Conservation (phyloP, 2,888 invertebrate species). For the Tetragonisca angustula region DNA sequence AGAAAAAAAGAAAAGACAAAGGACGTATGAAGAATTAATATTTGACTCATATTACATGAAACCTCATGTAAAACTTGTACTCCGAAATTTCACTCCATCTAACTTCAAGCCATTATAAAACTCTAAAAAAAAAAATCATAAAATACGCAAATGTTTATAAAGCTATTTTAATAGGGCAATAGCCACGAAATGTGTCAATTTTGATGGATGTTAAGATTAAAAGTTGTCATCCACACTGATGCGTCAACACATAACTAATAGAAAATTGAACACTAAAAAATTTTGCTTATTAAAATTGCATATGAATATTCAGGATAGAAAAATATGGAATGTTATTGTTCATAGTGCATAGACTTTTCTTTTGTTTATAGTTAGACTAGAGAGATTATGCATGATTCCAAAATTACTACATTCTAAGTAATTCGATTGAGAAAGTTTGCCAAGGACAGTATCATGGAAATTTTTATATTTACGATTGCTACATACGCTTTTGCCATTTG, state of each 20-base stretch:
- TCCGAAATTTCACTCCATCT: conserved; percentile 41
- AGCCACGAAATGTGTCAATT: conserved; percentile 66
- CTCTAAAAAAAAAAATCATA: conserved; percentile 20
- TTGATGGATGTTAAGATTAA: conserved; percentile 53
- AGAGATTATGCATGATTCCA: conserved; percentile 51
- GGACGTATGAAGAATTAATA: conserved; percentile 23
- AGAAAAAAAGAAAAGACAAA: conserved; percentile 10
- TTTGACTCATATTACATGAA: conserved; percentile 31
- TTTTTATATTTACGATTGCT: conserved; percentile 55
- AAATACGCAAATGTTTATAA: conserved; percentile 47
- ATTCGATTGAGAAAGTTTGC: conserved; percentile 49
- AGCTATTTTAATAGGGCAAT: conserved; percentile 66
- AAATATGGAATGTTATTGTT: conserved; percentile 40
- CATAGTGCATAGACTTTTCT: conserved; percentile 53
- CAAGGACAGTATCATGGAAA: conserved; percentile 54
- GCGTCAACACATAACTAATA: conserved; percentile 29
- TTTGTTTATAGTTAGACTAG: conserved; percentile 55
- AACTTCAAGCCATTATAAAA: conserved; percentile 21
- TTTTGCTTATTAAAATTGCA: conserved; percentile 42
- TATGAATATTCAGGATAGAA: conserved; percentile 49
- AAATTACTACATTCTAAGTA: conserved; percentile 39
- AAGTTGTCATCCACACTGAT: conserved; percentile 50
- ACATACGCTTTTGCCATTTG: conserved; percentile 37
- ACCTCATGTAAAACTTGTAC: conserved; percentile 37
- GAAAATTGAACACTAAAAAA: conserved; percentile 14